Evolutionary conservation across 2,113 vertebrate genomes (phyloP).

Genomic region (Laticauda laticaudata): DNA sequence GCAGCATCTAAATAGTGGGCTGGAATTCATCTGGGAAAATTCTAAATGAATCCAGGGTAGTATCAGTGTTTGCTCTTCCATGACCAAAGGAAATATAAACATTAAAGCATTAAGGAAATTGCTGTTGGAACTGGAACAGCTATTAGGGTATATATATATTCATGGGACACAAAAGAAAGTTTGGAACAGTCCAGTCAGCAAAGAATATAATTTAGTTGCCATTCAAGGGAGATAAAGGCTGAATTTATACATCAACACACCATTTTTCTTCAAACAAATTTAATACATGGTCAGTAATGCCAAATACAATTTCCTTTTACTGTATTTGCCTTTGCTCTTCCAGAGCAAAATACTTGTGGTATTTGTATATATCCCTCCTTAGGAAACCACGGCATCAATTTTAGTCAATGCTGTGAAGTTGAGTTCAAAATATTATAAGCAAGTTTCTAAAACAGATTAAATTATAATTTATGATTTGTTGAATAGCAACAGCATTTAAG

Average conservation of each 20-base stretch:
- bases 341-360: background rate
- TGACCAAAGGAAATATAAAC: constrained; percentile 15
- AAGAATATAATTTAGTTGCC: background rate
- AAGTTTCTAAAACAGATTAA: background rate
- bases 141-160: background rate
- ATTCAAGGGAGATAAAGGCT: background rate
- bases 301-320: background rate
- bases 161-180: background rate
- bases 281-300: background rate
- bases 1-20: background rate
- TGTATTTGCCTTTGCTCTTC: background rate
- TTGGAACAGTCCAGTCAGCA: background rate
- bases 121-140: background rate
- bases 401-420: background rate
- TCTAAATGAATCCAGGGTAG: background rate
- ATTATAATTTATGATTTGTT: background rate
- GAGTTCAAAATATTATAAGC: background rate
- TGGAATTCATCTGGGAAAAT: background rate
- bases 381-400: background rate
- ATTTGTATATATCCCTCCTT: background rate
- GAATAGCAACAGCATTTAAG: background rate
- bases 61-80: constrained; percentile 14
- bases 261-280: background rate
- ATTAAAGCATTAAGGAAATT: background rate
- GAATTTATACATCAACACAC: background rate